Conservation (phyloP, 2,888 invertebrate genomes). For the Aleiodes leptofemur region DNA sequence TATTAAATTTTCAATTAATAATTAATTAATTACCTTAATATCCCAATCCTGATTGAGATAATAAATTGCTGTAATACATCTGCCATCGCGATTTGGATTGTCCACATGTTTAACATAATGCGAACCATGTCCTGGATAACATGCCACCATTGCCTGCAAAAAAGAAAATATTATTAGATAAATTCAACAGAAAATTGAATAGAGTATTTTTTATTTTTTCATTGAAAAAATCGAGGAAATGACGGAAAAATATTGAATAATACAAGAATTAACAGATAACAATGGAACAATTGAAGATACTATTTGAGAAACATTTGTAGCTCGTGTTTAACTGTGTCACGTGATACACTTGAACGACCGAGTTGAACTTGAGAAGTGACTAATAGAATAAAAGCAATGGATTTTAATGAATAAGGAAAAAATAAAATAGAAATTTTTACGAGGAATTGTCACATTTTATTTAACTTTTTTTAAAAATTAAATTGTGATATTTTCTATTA, state of each 20-base stretch:
- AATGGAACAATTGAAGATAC: no score
- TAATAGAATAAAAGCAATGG: not conserved
- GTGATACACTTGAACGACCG: not conserved
- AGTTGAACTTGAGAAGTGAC: not conserved
- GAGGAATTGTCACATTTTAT: not conserved
- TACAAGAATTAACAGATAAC: no score
- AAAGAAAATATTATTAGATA: slow-evolving; percentile 54
- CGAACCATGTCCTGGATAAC: slow-evolving; percentile 95
- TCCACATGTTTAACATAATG: slow-evolving; percentile 98
- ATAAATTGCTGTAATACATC: slow-evolving; percentile 98
- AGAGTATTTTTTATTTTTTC: not conserved
- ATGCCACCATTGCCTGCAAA: slow-evolving; percentile 97
- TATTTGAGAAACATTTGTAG: no score
- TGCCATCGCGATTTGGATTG: slow-evolving; percentile 97
- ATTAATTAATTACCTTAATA: slow-evolving; percentile 78
- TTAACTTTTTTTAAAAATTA: no score
- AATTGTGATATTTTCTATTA: no score
- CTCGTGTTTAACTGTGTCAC: not conserved
- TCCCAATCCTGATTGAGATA: slow-evolving; percentile 98
- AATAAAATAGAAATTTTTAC: not conserved
- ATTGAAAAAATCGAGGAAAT: slow-evolving; percentile 4
- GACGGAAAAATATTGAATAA: slow-evolving; percentile 17
- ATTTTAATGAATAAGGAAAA: not conserved
- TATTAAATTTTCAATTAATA: not conserved
- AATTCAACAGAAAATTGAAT: no score